These are phyloP conservation scores for Calycopis cecrops DNA, from an alignment of 1,140 invertebrate species.

Conservation along the genomic window DNA sequence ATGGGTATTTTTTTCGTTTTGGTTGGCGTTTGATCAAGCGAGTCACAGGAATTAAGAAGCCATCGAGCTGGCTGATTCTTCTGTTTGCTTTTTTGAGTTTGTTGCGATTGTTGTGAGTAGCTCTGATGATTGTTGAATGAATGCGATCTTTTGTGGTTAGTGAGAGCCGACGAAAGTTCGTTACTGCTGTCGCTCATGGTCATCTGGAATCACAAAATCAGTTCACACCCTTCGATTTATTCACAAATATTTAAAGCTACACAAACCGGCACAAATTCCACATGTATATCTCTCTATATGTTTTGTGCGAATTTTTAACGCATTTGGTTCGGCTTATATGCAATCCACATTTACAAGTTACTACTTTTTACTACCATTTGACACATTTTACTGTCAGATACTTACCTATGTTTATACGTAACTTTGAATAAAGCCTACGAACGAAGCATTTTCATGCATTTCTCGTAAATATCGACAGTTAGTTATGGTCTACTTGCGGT, in stretches of 20 bases:
- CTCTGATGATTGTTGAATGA: conserved; percentile 81
- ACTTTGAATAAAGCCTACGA: conserved; percentile 2
- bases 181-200: conserved; percentile 69
- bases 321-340: no score
- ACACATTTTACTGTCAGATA: no score
- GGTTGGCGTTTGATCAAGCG: conserved; percentile 62
- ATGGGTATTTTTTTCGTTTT: conserved; percentile 56
- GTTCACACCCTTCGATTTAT: not conserved
- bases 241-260: not conserved
- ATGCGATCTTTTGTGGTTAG: conserved; percentile 78
- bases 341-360: no score
- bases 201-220: conserved; percentile 47
- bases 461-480: conserved; percentile 45
- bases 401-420: no score
- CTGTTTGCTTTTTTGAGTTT: conserved; percentile 75
- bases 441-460: conserved; percentile 64
- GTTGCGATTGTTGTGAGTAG: conserved; percentile 77
- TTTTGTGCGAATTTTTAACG: no score
- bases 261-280: not conserved
- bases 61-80: conserved; percentile 70
- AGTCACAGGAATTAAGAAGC: conserved; percentile 70
- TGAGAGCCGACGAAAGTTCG: conserved; percentile 55
- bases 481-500: conserved; percentile 65
- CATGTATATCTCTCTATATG: no score
- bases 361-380: no score